A percentile compares a stretch with the other conserved stretches of the same genome.
Evolutionary conservation across 2,113 vertebrate species (phyloP).

Genomic region (Bufo gargarizans): DNA sequence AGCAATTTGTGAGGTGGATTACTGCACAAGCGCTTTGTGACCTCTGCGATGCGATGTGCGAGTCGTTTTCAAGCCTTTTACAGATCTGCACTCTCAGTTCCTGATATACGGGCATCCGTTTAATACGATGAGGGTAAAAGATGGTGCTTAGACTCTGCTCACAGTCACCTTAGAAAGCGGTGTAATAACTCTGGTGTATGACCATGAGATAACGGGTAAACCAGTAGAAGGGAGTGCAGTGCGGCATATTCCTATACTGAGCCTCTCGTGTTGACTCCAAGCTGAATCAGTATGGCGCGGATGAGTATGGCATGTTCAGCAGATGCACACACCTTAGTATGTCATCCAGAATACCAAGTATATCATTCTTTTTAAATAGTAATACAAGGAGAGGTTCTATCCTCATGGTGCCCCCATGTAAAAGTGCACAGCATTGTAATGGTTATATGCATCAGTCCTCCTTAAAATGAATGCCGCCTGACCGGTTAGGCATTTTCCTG

Average conservation of each 20-base stretch:
- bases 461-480: not conserved
- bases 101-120: not conserved
- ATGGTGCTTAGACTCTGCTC: not conserved
- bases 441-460: not conserved
- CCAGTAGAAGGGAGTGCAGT: no score
- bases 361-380: not conserved
- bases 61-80: slow-evolving; percentile 5
- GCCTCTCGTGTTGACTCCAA: not conserved
- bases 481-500: not conserved
- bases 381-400: not conserved
- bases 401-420: not conserved
- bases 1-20: slow-evolving; percentile 35
- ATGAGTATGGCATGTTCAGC: slow-evolving; percentile 8
- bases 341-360: not conserved
- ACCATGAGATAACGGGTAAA: not conserved
- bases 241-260: not conserved
- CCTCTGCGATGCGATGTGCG: slow-evolving; percentile 15
- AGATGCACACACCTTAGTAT: not conserved
- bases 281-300: slow-evolving; percentile 29
- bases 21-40: slow-evolving; percentile 6
- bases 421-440: not conserved
- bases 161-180: not conserved
- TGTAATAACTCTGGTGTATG: not conserved
- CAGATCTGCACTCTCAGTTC: not conserved
- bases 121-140: not conserved